Base-by-base conservation (phyloP, 1,140 invertebrate genomes). In the Drosophila azteca region DNA sequence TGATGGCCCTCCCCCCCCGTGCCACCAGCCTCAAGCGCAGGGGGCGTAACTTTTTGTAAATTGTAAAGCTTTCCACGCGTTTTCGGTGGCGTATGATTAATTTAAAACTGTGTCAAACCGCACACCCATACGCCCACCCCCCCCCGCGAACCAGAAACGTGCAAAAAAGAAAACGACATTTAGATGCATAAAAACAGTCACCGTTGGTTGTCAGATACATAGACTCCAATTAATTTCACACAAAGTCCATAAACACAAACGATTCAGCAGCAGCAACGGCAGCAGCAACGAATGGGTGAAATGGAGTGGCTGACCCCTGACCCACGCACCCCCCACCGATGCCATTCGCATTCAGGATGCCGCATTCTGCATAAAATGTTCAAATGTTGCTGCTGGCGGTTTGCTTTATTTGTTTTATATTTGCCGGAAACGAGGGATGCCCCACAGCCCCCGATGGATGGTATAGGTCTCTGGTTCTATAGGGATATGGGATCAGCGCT, bases 361-460 rank as follows among this genome's bases (percentile, higher is more conserved):
- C 49, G 65, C 49, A 57, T 67, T 41, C 72, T 77, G 77, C 68
- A 78, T 82, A 73, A 88, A 87, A 88, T 87, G 81, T 81, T 81
- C 69, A 77, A 85, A 87, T 87, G 82, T 88, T 76, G 71, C 79
- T 76, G 55, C 69, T 77, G 60, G 67, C 75, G 75, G 84, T 63
- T 76, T 69, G 79, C 79, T 79, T 88, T 88, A 87, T 87, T 88
- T 88, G 83, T 88, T 89, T 88, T 87, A 71, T 87, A 88, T 71
- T 82, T 66, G 85, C 61, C 61, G 77, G 68, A 73, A 64, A 31
- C n/a, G n/a, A 52, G 48, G 48, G 54, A 68, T 66, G 39, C 20
- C 29, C 29, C 29, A 31, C 29, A 39, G 50, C 9, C 20, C 15
- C 17, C 17, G 17, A 20, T 20, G 17, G 17, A 20, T n/a, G n/a